phyloP scores from a whole-genome alignment of 1,140 invertebrate species.

The Harlomillsia oculata region DNA sequence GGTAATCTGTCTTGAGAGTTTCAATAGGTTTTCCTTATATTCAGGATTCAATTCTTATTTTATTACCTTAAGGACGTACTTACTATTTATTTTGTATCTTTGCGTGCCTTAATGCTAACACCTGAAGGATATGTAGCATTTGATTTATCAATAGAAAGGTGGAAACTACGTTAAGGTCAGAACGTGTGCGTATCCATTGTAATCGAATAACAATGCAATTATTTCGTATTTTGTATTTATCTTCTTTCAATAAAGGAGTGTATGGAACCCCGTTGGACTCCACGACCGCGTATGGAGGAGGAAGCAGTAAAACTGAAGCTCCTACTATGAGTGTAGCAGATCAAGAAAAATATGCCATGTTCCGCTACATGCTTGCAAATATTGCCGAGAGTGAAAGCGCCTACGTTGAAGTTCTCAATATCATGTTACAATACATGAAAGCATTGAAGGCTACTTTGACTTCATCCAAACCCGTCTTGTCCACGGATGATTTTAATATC shows the following conservation, averaged over 20 bases:
- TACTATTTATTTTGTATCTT: no score
- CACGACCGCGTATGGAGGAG: conserved; percentile 30
- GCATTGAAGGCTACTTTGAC: conserved; percentile 74
- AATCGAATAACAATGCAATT: no score
- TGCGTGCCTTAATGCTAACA: no score
- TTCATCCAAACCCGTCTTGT: conserved; percentile 79
- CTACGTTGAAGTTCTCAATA: conserved; percentile 63
- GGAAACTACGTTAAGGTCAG: no score
- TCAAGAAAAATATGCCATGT: conserved; percentile 61
- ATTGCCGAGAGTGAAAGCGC: conserved; percentile 82
- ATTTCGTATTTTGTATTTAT: conserved; percentile 8
- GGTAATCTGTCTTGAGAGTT: no score
- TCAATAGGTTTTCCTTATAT: no score
- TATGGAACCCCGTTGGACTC: conserved; percentile 40
- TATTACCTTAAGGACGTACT: no score
- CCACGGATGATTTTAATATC: conserved; percentile 74
- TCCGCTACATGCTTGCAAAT: conserved; percentile 70
- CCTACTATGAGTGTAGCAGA: conserved; percentile 42
- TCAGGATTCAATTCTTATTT: no score
- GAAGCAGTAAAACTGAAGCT: conserved; percentile 9
- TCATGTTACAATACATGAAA: conserved; percentile 86
- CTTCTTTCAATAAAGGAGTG: conserved; percentile 35
- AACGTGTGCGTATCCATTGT: no score
- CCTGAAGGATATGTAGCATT: background rate
- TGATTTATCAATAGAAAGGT: background rate